Base-by-base conservation (phyloP, 35 echinoderm and acorn worm genomes). In the Ophioderma brevispina region DNA sequence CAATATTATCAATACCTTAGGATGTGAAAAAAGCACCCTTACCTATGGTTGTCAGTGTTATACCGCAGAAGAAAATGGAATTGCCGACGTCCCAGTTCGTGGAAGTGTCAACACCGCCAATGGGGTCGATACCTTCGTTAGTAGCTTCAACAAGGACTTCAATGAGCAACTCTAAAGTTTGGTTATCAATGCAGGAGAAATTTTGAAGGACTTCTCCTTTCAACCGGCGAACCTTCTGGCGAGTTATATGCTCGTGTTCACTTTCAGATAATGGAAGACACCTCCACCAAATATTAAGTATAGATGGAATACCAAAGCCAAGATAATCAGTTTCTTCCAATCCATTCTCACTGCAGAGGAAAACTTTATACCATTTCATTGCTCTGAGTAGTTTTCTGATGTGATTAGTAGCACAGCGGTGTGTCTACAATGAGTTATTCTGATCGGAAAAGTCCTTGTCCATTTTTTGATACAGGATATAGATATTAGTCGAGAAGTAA, bases 21-120 rank as follows among this genome's bases (percentile, higher is more conserved):
- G n/a, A n/a, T n/a, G n/a, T n/a, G n/a, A n/a, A n/a, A n/a, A n/a
- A n/a, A n/a, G n/a, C n/a, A n/a, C n/a, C n/a, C n/a, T 97, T 89
- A 97, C 95, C 95, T 25, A 97, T 97, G 23, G 95, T 97, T 76
- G 95, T 97, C 17, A 97, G 92, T 31, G 94, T 89, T 15, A 92
- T 97, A 28, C 95, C 95, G 37, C 92, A 94, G 89, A 97, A 97
- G 56, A 97, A 97, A 86, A 97, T 94, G 6, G 95, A 55, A 59
- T 92, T 97, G 52, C 84, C 90, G 59, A 94, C 88, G 41, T 97
- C 95, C 95, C 95, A 97, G 36, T 94, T 97, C 3, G 89, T 84
- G 13, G 85, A 82, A 77, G 55, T 80, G 1, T 89, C 85, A 6
- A 28, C 79, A 50, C 91, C 94, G 33, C 40, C 40, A 21, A 31